Evolutionary conservation across 2,113 vertebrate species (phyloP), one percentile per base, ranked within the genome.

Genomic region (Neotoma lepida): DNA sequence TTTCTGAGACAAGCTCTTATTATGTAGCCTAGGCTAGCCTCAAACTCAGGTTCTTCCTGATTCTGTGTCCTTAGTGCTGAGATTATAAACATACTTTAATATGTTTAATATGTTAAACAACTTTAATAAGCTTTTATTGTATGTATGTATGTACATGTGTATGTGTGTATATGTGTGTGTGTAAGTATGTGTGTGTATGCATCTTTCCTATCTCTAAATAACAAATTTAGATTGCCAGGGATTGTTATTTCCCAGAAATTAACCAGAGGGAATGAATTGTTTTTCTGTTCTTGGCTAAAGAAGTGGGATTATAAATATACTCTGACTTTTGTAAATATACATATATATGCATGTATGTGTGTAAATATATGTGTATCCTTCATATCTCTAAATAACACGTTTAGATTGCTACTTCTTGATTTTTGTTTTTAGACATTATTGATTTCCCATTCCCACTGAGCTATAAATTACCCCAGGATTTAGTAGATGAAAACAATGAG

Each of bases 221-320:
- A 64, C 58, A 90, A 90, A 6, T 18, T 84, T 77, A 5, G 33
- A 54, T 26, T 56, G 15, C 15, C 63, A 13, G 33, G 17, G 2
- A n/a, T 54, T 80, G 76, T 80, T 80, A n/a, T n/a, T 20, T 80
- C 33, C 9, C 51, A 82, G 89, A 90, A 89, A 51, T 95, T 93
- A 44, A 41, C 77, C 91, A 78, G 70, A 91, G 30, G 56, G 26
- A 71, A 56, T 12, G 9, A 76, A 49, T 41, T 46, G 3, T 88
- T 91, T 87, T 88, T 56, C 81, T 93, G 85, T 64, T 96, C 58
- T 91, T 58, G 44, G 81, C 51, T 64, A 46, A 76, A 86, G 64
- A 76, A 64, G 61, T 88, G 9, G 49, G 17, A n/a, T 80, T 54
- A 54, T 76, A 76, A 49, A 77, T 28, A 77, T 17, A 76, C 26